Base-by-base conservation (phyloP, 1,140 invertebrate genomes). In the Homalodisca vitripennis region DNA sequence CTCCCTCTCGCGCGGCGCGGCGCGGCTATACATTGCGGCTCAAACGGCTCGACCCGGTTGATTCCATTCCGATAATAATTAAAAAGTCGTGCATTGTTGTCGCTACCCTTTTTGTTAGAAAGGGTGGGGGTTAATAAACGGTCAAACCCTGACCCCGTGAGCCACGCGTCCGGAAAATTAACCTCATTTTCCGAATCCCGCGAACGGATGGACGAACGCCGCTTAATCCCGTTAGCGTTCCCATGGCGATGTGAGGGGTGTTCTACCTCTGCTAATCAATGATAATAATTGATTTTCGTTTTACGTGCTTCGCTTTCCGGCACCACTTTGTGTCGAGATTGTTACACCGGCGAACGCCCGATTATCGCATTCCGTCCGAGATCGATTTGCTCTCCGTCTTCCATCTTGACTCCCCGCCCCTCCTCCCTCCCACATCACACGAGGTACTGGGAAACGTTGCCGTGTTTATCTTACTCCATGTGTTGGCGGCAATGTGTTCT, bases 171-270 rank as follows among this genome's bases (percentile, higher is more conserved):
- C 55, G 55, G 55, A 66, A 66, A 47, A 47, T 66, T 46, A 66
- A 66, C 63, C 32, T 66, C 32, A 47, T 66, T 66, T 66, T 46
- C 2, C 22, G 20, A 66, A 47, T 66, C 62, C 24, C 62, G 22
- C 63, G 22, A 24, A 46, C 63, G 26, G 26, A 47, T 34, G 41
- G 17, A n/a, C n/a, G n/a, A n/a, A n/a, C n/a, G n/a, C n/a, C 17
- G 14, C 17, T 29, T 66, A 66, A 66, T 66, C 63, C 63, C 41
- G 63, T 66, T 66, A 64, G 27, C 17, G 63, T 66, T 66, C 63
- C 63, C 63, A 66, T 66, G 63, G 63, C 27, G 63, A 66, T 47
- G 32, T n/a, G 12, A 46, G 10, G 27, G 10, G 55, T n/a, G n/a
- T n/a, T n/a, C n/a, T n/a, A n/a, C n/a, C 55, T 60, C 55, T 2